Percentiles rank a stretch among this genome's conserved stretches.
phyloP scores from a whole-genome alignment of 92 coral and sea anemone species.

The Paramuricea clavata region DNA sequence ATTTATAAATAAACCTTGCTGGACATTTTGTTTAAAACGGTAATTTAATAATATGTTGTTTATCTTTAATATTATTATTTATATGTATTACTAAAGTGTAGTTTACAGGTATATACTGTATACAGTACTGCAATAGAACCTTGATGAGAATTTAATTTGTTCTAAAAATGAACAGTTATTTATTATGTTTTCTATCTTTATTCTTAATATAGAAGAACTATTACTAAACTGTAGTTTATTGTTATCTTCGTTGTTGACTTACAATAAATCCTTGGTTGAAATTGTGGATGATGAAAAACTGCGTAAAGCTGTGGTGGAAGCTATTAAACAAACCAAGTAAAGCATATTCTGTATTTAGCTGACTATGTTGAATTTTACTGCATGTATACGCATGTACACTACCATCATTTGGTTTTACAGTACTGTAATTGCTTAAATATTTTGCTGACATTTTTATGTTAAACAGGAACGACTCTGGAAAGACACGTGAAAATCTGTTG shows the following conservation, averaged over 20 bases:
- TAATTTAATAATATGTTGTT: neutral
- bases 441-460: neutral
- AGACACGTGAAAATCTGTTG: slow-evolving; percentile 26
- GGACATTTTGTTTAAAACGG: no score
- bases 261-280: slow-evolving; percentile 14
- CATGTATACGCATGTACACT: no score
- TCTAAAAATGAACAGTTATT: neutral
- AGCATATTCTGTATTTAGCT: neutral
- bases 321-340: slow-evolving; percentile 79
- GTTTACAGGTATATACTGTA: no score
- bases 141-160: neutral
- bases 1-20: no score
- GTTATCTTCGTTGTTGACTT: slow-evolving; percentile 31
- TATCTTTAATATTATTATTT: no score
- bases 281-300: slow-evolving; percentile 38
- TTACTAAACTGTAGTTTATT: slow-evolving; percentile 33
- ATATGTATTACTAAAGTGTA: neutral
- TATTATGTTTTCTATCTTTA: neutral
- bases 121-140: neutral
- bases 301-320: slow-evolving; percentile 85
- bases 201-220: slow-evolving; percentile 22
- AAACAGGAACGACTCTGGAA: slow-evolving; percentile 20
- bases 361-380: neutral
- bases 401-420: no score
- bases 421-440: neutral